Conservation (phyloP, 2,888 invertebrate species). For the Graphium colonna region DNA sequence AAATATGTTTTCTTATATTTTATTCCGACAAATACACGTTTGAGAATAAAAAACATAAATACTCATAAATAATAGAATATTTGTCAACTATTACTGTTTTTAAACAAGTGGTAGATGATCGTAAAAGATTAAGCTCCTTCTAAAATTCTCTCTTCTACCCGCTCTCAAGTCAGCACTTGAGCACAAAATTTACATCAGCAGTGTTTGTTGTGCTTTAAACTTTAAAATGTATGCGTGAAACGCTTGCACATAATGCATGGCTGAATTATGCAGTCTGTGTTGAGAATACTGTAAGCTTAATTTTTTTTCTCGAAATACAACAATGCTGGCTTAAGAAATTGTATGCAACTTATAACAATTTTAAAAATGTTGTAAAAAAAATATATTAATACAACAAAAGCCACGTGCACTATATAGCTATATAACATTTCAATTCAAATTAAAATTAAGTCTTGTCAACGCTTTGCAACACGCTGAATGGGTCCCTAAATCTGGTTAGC, state of each 20-base stretch:
- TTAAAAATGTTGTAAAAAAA: neutral
- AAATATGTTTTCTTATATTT: too few relatives aligned
- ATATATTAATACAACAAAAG: too few relatives aligned
- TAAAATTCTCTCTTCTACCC: slow-evolving; percentile 34
- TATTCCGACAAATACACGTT: too few relatives aligned
- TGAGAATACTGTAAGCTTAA: neutral
- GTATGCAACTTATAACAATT: neutral
- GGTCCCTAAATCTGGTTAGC: neutral
- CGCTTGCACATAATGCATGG: slow-evolving; percentile 14
- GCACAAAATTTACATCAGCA: slow-evolving; percentile 42
- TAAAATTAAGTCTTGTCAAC: neutral
- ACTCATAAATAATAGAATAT: neutral
- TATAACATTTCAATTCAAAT: neutral
- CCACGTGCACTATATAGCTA: too few relatives aligned
- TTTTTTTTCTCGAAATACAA: neutral
- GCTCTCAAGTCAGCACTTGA: slow-evolving; percentile 40
- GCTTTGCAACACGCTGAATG: too few relatives aligned
- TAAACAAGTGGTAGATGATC: neutral
- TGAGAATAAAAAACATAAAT: too few relatives aligned
- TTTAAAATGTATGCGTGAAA: slow-evolving; percentile 26
- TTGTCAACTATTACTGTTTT: neutral
- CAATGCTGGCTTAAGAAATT: neutral
- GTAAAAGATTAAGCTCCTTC: slow-evolving; percentile 19
- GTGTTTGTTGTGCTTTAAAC: slow-evolving; percentile 44
- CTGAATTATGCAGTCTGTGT: slow-evolving; percentile 14